Conservation (phyloP, 2,888 invertebrate species). For the Brassicogethes aeneus region DNA sequence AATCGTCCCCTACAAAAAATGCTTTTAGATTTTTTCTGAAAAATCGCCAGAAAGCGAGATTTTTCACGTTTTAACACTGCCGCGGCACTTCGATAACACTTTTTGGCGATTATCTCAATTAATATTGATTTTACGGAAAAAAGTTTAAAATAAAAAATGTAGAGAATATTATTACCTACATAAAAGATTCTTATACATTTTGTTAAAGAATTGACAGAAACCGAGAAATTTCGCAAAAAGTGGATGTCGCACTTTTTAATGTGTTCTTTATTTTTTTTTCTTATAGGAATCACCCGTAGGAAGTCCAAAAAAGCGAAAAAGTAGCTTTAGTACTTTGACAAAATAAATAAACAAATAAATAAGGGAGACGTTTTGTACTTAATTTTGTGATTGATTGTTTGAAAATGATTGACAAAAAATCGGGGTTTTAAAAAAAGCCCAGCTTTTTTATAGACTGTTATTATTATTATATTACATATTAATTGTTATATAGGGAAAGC, state of each 20-base stretch:
- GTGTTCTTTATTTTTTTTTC: conserved; percentile 7
- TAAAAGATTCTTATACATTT: not conserved
- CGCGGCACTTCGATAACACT: not conserved
- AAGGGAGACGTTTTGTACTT: too few species aligned
- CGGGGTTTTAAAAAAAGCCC: conserved; percentile 9
- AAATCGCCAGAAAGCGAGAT: too few species aligned
- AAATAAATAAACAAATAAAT: too few species aligned
- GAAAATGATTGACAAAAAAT: conserved; percentile 2
- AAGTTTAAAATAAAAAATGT: too few species aligned
- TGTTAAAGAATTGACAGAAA: not conserved
- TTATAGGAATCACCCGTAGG: conserved; percentile 30
- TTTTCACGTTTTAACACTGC: not conserved
- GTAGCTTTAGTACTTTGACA: conserved; percentile 16
- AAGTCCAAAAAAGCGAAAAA: conserved; percentile 30
- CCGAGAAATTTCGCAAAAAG: not conserved
- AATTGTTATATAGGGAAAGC: too few species aligned
- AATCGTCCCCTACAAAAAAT: too few species aligned
- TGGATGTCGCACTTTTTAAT: conserved; percentile 2
- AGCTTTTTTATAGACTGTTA: conserved; percentile 21
- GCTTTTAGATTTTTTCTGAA: too few species aligned
- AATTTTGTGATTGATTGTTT: conserved; percentile 4
- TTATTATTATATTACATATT: conserved; percentile 12
- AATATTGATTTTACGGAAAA: conserved; percentile 1
- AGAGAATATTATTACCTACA: too few species aligned
- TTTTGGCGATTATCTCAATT: not conserved